Conservation (phyloP, 2,113 vertebrate genomes). For the Spea bombifrons region DNA sequence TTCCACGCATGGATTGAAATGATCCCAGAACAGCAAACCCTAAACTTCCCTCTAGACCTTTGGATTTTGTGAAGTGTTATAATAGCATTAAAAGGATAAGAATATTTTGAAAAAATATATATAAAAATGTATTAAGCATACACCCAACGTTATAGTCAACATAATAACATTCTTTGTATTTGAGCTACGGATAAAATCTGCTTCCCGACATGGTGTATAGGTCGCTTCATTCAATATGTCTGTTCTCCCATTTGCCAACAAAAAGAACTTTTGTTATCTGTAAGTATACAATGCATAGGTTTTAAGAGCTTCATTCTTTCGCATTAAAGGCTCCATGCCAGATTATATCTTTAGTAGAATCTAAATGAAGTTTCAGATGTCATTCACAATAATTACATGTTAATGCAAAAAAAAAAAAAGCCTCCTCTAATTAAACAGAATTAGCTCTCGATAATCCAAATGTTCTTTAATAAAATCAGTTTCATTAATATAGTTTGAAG, state of each 20-base stretch:
- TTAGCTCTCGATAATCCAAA: too few species aligned
- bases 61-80: slow-evolving; percentile 68
- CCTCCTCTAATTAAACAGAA: too few species aligned
- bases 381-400: too few species aligned
- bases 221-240: slow-evolving; percentile 44
- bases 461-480: too few species aligned
- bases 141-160: slow-evolving; percentile 34
- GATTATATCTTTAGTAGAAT: not conserved
- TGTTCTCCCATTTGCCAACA: slow-evolving; percentile 48
- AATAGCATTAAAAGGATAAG: slow-evolving; percentile 62
- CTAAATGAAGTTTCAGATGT: not conserved
- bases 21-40: slow-evolving; percentile 84
- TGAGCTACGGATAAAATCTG: slow-evolving; percentile 31
- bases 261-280: slow-evolving; percentile 4
- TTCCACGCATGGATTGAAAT: slow-evolving; percentile 84
- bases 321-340: not conserved
- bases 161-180: slow-evolving; percentile 55
- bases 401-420: too few species aligned
- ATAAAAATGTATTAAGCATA: slow-evolving; percentile 54
- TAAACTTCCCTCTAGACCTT: slow-evolving; percentile 71
- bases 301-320: not conserved
- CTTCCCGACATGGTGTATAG: slow-evolving; percentile 28
- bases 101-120: slow-evolving; percentile 50
- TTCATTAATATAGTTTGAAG: too few species aligned
- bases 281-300: not conserved